Base-by-base conservation (phyloP, 2,113 vertebrate genomes). In the Hyla sarda region DNA sequence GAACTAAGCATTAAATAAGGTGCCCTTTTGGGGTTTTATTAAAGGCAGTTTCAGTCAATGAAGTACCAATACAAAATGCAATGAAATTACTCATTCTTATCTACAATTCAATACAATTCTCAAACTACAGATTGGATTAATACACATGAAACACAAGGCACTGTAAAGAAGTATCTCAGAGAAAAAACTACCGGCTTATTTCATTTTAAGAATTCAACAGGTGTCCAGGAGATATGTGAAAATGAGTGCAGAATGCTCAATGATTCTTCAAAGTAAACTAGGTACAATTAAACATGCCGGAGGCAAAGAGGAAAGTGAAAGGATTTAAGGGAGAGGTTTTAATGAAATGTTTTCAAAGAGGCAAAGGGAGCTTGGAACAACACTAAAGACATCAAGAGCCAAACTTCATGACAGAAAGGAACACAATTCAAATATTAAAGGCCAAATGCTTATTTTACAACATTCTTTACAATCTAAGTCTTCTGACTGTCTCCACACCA, bases 231-330 rank as follows among this genome's bases (percentile, higher is more conserved):
- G n/a, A 21, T 58, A 2, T 23, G 30, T 41, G 28, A 19, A 45
- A 58, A 30, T 30, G 5, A 25, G 67, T 11, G 32, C 72, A 74
- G 21, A 56, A 74, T 83, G 5, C 47, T 23, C 65, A 82, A 82
- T 23, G 41, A 54, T 25, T 56, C 69, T 83, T 83, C 82, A 83
- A 74, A 32, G 34, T 41, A 48, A 56, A 74, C 10, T 58, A 83
- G 52, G 71, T 83, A 65, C 62, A 65, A 65, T 65, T 65, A 75
- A 73, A 34, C 28, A 21, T 6, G 72, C 82, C 75, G 72, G 16
- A 65, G 72, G 82, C n/a, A n/a, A 62, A 32, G 32, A 13, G 45
- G 25, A 75, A 75, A 45, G 12, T 11, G 25, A 25, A 19, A 28
- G 5, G 47, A 48, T 48, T 48, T 48, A 37, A 83, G 73, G 21